Percentiles rank a stretch among this genome's conserved stretches.
Evolutionary conservation across 2,888 invertebrate genomes (phyloP).

Genomic region (Dicycla oo): DNA sequence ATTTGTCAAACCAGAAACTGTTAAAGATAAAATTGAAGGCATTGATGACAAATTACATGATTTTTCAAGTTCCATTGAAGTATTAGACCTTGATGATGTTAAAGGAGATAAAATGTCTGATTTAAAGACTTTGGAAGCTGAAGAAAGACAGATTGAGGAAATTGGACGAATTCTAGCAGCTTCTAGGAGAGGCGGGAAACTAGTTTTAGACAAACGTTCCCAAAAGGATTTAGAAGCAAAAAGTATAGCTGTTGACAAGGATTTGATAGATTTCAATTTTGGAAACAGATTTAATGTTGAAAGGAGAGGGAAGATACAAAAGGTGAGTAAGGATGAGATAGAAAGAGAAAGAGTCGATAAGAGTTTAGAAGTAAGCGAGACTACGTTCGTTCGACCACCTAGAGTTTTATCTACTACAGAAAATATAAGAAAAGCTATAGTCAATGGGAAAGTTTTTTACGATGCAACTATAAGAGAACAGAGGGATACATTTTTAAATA

Average conservation of each 20-base stretch:
- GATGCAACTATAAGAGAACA: constrained; percentile 86
- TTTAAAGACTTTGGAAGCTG: constrained; percentile 85
- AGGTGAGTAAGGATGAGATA: constrained; percentile 85
- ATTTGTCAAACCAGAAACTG: constrained; percentile 67
- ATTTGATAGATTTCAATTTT: constrained; percentile 81
- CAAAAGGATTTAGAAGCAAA: constrained; percentile 84
- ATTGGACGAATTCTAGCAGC: constrained; percentile 87
- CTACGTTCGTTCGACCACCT: constrained; percentile 84
- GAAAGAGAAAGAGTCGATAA: constrained; percentile 80
- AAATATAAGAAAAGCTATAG: constrained; percentile 84
- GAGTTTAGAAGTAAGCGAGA: constrained; percentile 87
- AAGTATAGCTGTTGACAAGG: constrained; percentile 82
- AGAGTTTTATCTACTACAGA: constrained; percentile 84
- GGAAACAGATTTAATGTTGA: constrained; percentile 83
- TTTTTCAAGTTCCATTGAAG: constrained; percentile 85
- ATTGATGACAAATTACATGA: constrained; percentile 86
- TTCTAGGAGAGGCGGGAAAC: constrained; percentile 80
- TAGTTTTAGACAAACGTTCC: constrained; percentile 83
- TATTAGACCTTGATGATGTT: constrained; percentile 84
- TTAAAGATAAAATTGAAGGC: constrained; percentile 79
- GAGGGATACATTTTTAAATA: constrained; percentile 75
- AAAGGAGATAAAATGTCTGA: constrained; percentile 81
- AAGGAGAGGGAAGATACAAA: constrained; percentile 82
- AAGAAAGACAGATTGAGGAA: constrained; percentile 88
- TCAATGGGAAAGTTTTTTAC: constrained; percentile 88